Base-by-base conservation (phyloP, 1,140 invertebrate genomes). In the Radopholus similis region DNA sequence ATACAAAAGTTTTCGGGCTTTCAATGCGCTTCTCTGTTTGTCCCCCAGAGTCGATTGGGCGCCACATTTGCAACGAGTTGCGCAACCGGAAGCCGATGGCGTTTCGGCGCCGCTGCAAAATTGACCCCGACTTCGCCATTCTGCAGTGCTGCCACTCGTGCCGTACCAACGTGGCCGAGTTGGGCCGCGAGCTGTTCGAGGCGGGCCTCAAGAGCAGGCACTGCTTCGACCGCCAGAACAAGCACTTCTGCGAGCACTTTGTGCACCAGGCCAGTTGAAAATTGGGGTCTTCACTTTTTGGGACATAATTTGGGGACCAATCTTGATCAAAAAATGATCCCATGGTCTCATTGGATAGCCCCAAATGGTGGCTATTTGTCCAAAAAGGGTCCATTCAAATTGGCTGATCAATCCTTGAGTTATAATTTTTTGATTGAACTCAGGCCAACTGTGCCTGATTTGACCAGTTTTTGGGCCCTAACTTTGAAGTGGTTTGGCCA, bases 61-160 rank as follows among this genome's bases (percentile, higher is more conserved):
- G 30, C 23, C 47, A 51, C 21, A 15, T 51, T 4, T 51, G 47
- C 47, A 51, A 4, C 23, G 47, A 51, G 18, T 28, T 51, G 23
- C 8, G 47, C 23, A 51, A 51, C 30, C 47, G 47, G n/a, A 51
- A 51, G 2, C 47, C 47, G 9, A 9, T 26, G 2, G 8, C 30
- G 8, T 51, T 51, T 15, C 23, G 47, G 0, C 23, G 30, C 8
- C 47, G 47, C 13, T 51, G 47, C 47, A 51, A 26, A 34, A 66
- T 40, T 15, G 74, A 73, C 28, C 54, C 62, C 8, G 72, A 73
- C 40, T 73, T 73, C 42, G 72, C 75, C 13, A 65, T 73, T 40
- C 21, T 73, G 35, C 72, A 73, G 40, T 73, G 72, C 28, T 73
- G 72, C 38, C 32, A 55, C 11, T 68, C 63, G 4, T 73, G 72